phyloP scores from a whole-genome alignment of 2,113 vertebrate genomes.

The Mixornis gularis region DNA sequence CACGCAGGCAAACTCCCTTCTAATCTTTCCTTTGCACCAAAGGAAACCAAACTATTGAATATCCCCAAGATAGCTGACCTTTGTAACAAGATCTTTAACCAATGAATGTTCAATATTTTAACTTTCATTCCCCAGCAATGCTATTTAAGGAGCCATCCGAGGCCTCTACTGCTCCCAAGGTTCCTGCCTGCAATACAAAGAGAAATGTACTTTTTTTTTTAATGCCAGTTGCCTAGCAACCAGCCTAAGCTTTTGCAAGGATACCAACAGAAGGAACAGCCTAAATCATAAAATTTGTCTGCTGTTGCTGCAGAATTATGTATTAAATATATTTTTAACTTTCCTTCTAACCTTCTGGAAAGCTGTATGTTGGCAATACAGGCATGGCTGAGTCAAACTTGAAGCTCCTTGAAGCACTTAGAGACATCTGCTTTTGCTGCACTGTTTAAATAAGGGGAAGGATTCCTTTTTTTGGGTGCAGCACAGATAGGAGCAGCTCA shows the following conservation, averaged over 20 bases:
- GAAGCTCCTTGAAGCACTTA: conserved; percentile 14
- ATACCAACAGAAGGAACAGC: conserved; percentile 59
- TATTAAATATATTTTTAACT: conserved; percentile 32
- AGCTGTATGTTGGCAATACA: neutral
- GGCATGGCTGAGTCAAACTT: conserved; percentile 1
- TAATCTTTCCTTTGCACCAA: neutral
- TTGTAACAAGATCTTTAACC: conserved; percentile 43
- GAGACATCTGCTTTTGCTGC: conserved; percentile 9
- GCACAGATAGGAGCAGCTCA: neutral
- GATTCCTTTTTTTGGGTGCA: neutral
- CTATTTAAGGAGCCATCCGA: conserved; percentile 73
- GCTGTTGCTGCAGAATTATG: conserved; percentile 40
- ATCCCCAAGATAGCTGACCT: conserved; percentile 37
- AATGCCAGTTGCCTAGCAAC: conserved; percentile 74
- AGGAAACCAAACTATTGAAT: conserved; percentile 23
- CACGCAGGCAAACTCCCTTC: neutral
- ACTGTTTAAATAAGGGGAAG: neutral
- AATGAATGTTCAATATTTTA: conserved; percentile 57
- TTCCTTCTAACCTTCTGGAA: conserved; percentile 42
- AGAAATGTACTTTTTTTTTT: conserved; percentile 40
- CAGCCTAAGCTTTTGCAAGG: conserved; percentile 59
- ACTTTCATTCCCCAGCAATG: conserved; percentile 42
- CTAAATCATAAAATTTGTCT: conserved; percentile 57
- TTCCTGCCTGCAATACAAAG: conserved; percentile 55
- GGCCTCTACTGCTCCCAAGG: conserved; percentile 47